Conservation (phyloP, 2,113 vertebrate genomes). For the Notarius lentiginosus region DNA sequence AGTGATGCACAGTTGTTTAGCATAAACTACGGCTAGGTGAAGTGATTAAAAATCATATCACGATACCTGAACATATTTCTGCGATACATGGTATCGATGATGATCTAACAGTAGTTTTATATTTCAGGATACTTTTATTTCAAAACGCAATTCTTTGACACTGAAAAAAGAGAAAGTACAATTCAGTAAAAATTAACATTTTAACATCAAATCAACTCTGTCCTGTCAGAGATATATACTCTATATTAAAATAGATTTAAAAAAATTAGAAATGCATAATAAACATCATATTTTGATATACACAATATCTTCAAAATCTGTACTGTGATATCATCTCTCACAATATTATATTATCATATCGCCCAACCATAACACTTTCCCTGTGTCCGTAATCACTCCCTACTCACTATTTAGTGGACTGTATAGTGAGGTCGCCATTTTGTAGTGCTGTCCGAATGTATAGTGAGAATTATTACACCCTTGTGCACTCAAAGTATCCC, state of each 20-base stretch:
- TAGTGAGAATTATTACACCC: no score
- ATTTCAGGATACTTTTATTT: background rate
- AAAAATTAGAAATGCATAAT: no score
- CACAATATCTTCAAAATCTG: background rate
- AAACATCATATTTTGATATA: background rate
- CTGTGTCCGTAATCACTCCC: no score
- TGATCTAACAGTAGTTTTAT: no score
- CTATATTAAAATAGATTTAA: no score
- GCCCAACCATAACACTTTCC: background rate
- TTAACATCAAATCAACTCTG: background rate
- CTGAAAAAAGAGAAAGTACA: background rate
- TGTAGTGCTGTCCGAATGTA: no score
- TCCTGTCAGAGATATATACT: background rate
- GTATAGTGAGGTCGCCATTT: no score
- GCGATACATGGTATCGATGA: no score
- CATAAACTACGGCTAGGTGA: background rate
- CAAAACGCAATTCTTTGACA: background rate
- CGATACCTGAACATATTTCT: background rate
- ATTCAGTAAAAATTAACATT: background rate
- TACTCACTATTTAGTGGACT: no score
- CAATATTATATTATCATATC: no score
- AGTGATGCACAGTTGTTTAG: background rate
- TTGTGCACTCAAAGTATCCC: no score
- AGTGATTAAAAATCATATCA: background rate
- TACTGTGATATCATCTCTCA: background rate